These are phyloP conservation scores for Crocodylus rhombifer DNA, from an alignment of 2,797 vertebrate genomes.

Conservation along the genomic window DNA sequence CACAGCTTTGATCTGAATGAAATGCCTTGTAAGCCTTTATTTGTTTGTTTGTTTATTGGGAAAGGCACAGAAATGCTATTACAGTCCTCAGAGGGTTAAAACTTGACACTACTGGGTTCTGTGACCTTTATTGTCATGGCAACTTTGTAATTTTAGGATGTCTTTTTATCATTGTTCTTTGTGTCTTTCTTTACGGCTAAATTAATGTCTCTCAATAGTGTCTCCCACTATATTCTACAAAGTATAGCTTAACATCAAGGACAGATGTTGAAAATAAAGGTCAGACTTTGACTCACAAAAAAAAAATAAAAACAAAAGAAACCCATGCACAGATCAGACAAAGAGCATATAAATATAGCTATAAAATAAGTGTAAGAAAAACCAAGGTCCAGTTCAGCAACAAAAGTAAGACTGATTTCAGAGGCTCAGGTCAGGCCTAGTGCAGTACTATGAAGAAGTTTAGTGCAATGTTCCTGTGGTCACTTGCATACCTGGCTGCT, in stretches of 20 bases:
- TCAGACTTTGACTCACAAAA: constrained; percentile 96
- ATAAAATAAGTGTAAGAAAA: constrained; percentile 93
- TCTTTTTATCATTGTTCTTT: constrained; percentile 84
- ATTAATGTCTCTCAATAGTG: constrained; percentile 85
- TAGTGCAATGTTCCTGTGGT: constrained; percentile 91
- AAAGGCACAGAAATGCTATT: constrained; percentile 94
- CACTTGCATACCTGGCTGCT: constrained; percentile 86
- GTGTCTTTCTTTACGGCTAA: constrained; percentile 85
- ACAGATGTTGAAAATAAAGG: constrained; percentile 95
- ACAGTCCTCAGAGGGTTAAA: constrained; percentile 91
- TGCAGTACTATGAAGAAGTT: constrained; percentile 91
- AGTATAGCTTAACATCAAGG: constrained; percentile 88
- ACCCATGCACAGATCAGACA: constrained; percentile 97
- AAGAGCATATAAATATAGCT: constrained; percentile 96
- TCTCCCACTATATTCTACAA: constrained; percentile 86
- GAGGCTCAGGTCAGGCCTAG: constrained; percentile 98
- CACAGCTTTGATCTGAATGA: constrained; percentile 81
- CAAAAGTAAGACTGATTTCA: constrained; percentile 90
- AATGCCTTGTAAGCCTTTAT: constrained; percentile 79
- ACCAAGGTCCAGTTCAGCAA: constrained; percentile 90
- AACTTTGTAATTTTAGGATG: constrained; percentile 86
- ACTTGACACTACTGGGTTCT: constrained; percentile 84
- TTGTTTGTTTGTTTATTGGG: constrained; percentile 70
- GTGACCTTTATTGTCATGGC: constrained; percentile 87
- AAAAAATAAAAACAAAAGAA: constrained; percentile 82